A percentile compares a stretch with the other conserved stretches of the same genome.
Conservation (phyloP, 1,140 invertebrate species). For the Zaprionus ornatus region DNA sequence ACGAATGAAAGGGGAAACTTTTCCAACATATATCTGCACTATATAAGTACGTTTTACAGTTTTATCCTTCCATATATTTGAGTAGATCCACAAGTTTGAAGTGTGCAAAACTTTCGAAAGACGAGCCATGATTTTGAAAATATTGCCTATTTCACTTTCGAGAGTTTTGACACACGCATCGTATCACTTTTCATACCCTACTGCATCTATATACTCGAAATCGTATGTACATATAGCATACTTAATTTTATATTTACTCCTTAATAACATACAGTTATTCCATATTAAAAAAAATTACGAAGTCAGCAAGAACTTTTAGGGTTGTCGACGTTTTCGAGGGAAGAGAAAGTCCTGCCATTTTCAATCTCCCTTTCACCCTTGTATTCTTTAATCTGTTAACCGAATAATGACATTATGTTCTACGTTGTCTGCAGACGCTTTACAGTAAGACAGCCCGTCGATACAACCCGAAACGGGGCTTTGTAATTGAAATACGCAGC, state of each 20-base stretch:
- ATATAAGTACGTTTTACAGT: constrained; percentile 41
- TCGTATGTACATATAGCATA: constrained; percentile 31
- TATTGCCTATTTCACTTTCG: neutral
- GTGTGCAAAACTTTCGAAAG: neutral
- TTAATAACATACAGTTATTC: neutral
- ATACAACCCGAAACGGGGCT: constrained; percentile 87
- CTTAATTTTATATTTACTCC: neutral
- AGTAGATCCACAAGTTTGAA: neutral
- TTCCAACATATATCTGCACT: constrained; percentile 27
- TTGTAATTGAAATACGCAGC: constrained; percentile 84
- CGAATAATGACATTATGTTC: constrained; percentile 25
- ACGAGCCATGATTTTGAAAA: neutral
- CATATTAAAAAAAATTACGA: neutral
- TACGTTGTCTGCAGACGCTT: constrained; percentile 58
- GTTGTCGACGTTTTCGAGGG: neutral
- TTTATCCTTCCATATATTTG: neutral
- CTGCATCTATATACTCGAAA: constrained; percentile 12
- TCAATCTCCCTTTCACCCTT: neutral
- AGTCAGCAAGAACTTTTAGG: neutral
- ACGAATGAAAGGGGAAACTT: neutral
- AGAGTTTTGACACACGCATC: neutral
- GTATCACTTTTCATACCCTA: neutral
- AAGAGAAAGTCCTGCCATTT: constrained; percentile 13
- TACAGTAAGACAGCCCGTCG: constrained; percentile 69
- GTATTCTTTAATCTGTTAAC: neutral